phyloP scores from a whole-genome alignment of 1,140 invertebrate genomes.

The Apis dorsata region DNA sequence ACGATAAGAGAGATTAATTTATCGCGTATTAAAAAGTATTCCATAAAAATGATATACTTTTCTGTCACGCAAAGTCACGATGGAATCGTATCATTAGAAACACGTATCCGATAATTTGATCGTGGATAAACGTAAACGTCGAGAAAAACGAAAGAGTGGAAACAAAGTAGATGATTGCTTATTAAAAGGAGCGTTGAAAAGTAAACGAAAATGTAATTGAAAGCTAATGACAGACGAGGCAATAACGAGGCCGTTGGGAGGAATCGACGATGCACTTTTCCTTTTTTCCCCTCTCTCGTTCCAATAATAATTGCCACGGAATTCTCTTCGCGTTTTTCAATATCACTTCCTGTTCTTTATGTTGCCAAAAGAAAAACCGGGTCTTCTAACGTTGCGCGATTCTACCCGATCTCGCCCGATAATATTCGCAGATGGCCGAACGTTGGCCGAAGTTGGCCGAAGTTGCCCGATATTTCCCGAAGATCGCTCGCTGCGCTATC shows the following conservation, averaged over 20 bases:
- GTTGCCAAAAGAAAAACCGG: too few relatives aligned
- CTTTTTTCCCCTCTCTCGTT: background rate
- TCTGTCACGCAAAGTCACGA: background rate
- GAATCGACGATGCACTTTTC: background rate
- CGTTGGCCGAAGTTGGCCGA: too few relatives aligned
- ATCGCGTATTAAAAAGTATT: background rate
- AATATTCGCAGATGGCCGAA: too few relatives aligned
- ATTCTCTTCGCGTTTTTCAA: background rate
- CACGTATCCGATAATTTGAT: background rate
- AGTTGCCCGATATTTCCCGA: too few relatives aligned
- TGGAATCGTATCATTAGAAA: background rate
- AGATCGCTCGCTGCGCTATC: background rate
- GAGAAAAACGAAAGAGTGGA: background rate
- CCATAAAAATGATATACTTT: background rate
- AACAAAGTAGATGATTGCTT: background rate
- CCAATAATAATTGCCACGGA: background rate
- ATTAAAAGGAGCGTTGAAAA: too few relatives aligned
- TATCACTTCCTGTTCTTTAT: too few relatives aligned
- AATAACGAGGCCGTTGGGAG: too few relatives aligned
- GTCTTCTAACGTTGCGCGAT: too few relatives aligned
- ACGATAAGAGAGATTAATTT: background rate
- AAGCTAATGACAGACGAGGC: background rate
- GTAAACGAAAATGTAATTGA: background rate
- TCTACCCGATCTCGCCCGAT: too few relatives aligned
- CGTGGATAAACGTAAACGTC: background rate